Conservation (phyloP, 2,797 vertebrate species). For the Phoeniculus purpureus region DNA sequence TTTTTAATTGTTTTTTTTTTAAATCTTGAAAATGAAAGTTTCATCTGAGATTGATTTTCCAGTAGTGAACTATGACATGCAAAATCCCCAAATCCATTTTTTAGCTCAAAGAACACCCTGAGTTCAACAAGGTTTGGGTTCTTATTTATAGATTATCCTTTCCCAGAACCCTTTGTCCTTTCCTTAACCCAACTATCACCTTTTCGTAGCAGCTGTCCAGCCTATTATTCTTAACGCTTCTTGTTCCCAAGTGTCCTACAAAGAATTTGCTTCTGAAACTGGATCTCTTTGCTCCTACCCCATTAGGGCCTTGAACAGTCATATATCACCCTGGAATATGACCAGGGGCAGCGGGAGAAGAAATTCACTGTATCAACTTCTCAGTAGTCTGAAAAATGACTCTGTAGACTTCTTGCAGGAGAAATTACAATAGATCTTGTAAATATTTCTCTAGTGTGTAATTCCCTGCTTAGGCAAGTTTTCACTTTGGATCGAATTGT, state of each 20-base stretch:
- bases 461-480: conserved; percentile 74
- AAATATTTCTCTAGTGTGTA: conserved; percentile 78
- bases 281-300: neutral
- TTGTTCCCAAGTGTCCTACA: neutral
- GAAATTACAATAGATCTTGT: conserved; percentile 75
- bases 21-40: neutral
- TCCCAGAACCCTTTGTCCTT: neutral
- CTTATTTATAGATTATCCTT: neutral
- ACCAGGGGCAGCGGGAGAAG: conserved; percentile 41
- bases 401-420: conserved; percentile 45
- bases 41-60: neutral
- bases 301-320: neutral
- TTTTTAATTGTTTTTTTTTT: neutral
- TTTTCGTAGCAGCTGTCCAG: neutral
- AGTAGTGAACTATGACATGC: neutral
- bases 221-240: neutral
- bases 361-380: conserved; percentile 65
- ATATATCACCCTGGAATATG: conserved; percentile 34
- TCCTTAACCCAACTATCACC: neutral
- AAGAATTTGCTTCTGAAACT: conserved; percentile 21
- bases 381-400: conserved; percentile 58
- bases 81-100: neutral
- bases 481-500: conserved; percentile 74
- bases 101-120: neutral
- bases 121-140: neutral